Conservation (phyloP, 2,888 invertebrate species). For the Drosophila prostipennis region DNA sequence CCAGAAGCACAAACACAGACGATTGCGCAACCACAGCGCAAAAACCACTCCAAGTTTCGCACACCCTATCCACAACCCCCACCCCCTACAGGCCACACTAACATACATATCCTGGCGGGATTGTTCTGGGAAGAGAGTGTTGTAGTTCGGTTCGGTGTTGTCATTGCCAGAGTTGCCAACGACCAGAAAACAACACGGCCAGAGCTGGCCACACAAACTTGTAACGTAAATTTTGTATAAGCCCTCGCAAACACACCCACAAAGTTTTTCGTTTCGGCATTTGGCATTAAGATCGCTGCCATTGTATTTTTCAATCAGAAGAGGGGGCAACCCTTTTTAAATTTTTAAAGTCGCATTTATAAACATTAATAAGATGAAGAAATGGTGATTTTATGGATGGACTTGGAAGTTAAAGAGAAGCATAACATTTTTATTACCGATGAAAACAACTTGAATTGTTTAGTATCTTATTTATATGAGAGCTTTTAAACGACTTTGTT, state of each 20-base stretch:
- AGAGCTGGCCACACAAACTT: conserved; percentile 53
- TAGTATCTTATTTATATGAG: no score
- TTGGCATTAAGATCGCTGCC: conserved; percentile 53
- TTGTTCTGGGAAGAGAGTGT: conserved; percentile 36
- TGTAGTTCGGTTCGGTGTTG: conserved; percentile 57
- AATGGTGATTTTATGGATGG: no score
- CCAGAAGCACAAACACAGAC: conserved; percentile 56
- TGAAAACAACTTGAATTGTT: no score
- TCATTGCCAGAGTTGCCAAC: conserved; percentile 67
- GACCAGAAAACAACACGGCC: conserved; percentile 45
- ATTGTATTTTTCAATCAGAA: conserved; percentile 18
- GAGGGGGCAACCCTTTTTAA: conserved; percentile 6
- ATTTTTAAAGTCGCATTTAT: neutral
- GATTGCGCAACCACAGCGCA: conserved; percentile 77
- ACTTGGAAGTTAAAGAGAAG: no score
- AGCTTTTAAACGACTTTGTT: no score
- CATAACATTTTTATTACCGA: no score
- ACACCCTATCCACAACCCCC: conserved; percentile 9
- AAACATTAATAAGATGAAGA: neutral
- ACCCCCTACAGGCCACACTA: neutral
- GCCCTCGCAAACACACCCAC: conserved; percentile 50
- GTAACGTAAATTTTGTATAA: conserved; percentile 56
- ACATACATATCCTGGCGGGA: conserved; percentile 1
- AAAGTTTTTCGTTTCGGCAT: conserved; percentile 50
- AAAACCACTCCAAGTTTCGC: conserved; percentile 75